Conservation (phyloP, 2,113 vertebrate genomes). For the Chamaetylas fuelleborni region DNA sequence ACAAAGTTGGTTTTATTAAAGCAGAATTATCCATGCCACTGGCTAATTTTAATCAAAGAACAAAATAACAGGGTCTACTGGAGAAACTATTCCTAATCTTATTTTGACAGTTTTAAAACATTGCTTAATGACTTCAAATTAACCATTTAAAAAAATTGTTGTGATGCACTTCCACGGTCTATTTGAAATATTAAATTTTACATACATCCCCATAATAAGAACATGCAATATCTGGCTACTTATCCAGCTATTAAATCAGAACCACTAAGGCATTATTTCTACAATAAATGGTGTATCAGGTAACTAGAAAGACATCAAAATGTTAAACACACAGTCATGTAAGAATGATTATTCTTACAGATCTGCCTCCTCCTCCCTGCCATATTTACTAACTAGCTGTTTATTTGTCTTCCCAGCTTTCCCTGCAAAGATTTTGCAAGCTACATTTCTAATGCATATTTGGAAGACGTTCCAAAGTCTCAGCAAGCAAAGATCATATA, state of each 20-base stretch:
- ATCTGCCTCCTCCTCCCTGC: background rate
- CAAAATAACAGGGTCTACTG: background rate
- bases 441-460: background rate
- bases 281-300: background rate
- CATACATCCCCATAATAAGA: accelerated
- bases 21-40: background rate
- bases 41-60: background rate
- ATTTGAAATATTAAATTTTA: background rate
- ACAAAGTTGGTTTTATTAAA: background rate
- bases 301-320: background rate
- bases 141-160: background rate
- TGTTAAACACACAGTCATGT: background rate
- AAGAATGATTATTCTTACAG: background rate
- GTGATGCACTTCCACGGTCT: background rate
- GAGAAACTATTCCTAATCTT: background rate
- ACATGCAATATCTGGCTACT: background rate
- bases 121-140: background rate
- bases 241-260: background rate
- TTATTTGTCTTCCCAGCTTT: background rate
- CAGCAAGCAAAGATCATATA: background rate
- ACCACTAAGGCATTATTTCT: background rate
- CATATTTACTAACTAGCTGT: background rate
- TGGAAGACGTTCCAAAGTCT: background rate
- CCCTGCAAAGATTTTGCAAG: background rate
- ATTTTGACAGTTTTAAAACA: background rate